These are phyloP conservation scores for Notoglanidium macrostoma DNA, from an alignment of 2,797 vertebrate species.

Conservation along the genomic window DNA sequence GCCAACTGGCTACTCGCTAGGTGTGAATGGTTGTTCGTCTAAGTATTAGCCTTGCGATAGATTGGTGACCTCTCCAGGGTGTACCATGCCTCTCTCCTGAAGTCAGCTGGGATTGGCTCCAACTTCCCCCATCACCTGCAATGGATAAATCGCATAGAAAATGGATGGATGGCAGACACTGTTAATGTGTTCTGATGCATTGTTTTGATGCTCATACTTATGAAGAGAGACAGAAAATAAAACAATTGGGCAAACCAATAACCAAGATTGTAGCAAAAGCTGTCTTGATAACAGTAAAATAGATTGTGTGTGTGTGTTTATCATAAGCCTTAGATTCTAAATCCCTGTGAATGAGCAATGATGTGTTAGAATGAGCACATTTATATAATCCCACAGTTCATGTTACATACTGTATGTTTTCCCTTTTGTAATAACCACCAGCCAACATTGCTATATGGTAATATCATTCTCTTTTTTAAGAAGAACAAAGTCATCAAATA, in stretches of 20 bases:
- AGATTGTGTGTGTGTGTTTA: not conserved
- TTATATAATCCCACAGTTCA: not conserved
- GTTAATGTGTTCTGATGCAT: too few species aligned
- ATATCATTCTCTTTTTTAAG: not conserved
- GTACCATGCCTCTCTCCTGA: too few species aligned
- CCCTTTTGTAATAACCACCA: not conserved
- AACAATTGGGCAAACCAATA: not conserved
- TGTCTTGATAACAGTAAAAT: not conserved
- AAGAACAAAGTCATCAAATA: not conserved
- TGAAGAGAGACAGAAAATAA: not conserved
- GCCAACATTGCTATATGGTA: not conserved
- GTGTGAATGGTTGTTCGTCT: too few species aligned
- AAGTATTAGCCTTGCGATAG: too few species aligned
- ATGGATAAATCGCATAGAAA: not conserved
- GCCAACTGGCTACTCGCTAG: too few species aligned
- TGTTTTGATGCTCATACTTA: not conserved
- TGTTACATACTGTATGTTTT: not conserved
- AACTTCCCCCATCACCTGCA: too few species aligned
- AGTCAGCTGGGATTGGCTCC: too few species aligned
- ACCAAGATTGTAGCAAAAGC: not conserved
- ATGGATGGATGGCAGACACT: too few species aligned
- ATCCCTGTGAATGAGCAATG: not conserved
- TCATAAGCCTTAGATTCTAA: not conserved
- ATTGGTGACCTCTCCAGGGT: too few species aligned
- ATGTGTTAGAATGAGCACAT: not conserved